Base-by-base conservation (phyloP, 2,797 vertebrate species). In the Anableps anableps region DNA sequence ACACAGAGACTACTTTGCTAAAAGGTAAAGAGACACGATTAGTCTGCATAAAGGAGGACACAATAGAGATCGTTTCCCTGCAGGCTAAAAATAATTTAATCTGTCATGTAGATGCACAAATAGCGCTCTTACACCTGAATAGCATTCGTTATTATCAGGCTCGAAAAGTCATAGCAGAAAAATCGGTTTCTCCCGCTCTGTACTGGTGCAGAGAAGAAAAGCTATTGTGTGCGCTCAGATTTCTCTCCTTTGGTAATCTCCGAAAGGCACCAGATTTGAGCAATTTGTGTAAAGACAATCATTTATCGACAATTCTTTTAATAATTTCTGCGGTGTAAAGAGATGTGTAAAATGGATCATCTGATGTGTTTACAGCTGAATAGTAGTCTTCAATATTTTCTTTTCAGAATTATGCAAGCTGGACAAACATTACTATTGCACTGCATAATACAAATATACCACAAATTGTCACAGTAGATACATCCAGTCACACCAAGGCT, bases 11-110 rank as follows among this genome's bases (percentile, higher is more conserved):
- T 86, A 90, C 90, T 93, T 90, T 89, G 80, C 85, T 88, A 93
- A 93, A 91, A 91, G 90, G 88, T 93, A 92, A 93, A 91, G 80
- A 87, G 84, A 85, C 83, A 80, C 81, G 91, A 94, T 93, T 94
- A 93, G 90, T 90, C 76, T 47, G 58, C 82, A 81, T 84, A 88
- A 89, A n/a, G 70, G 64, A 70, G 85, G 89, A 81, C 88, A 93
- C 92, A 93, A 94, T 90, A 66, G 76, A 86, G 83, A 90, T 86
- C 53, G 77, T 91, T 93, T 92, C 72, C 90, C 87, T 50, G 62
- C 75, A 80, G 89, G 93, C 93, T 95, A 95, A 95, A 96, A 95
- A 95, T 95, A 95, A 93, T 92, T 88, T 86, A 92, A 95, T 95
- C 93, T 89, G 92, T 89, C 88, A 91, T 92, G 93, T 93, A 91